phyloP scores from a whole-genome alignment of 2,113 vertebrate genomes.

The Podarcis cretensis region DNA sequence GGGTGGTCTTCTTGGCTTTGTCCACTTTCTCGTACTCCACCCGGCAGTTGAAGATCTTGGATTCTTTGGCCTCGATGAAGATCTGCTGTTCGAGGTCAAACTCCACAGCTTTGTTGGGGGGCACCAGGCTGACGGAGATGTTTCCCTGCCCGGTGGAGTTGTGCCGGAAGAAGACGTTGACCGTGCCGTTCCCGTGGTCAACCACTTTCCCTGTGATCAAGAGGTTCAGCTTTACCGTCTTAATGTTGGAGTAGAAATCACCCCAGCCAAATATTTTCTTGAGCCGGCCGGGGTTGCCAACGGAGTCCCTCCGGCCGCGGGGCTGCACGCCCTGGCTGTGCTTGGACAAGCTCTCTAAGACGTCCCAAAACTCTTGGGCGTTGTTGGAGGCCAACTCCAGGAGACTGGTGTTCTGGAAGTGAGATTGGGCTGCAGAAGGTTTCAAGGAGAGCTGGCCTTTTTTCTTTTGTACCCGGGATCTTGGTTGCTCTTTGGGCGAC shows the following conservation, averaged over 20 bases:
- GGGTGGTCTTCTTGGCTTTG: constrained; percentile 90
- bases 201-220: constrained; percentile 97
- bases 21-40: constrained; percentile 97
- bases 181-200: constrained; percentile 96
- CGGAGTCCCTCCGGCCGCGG: constrained; percentile 81
- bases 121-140: constrained; percentile 96
- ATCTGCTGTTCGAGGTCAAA: constrained; percentile 97
- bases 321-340: constrained; percentile 62
- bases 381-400: constrained; percentile 84
- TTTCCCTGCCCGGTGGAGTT: constrained; percentile 97
- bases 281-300: constrained; percentile 82
- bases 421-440: constrained; percentile 40
- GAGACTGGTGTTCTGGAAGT: constrained; percentile 76
- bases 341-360: constrained; percentile 77
- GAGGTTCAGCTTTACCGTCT: constrained; percentile 96
- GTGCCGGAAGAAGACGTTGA: constrained; percentile 96
- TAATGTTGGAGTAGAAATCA: constrained; percentile 99
- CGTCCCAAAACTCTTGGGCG: constrained; percentile 85
- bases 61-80: constrained; percentile 97
- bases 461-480: constrained; percentile 51
- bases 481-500: constrained; percentile 44
- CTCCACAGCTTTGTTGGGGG: constrained; percentile 91
- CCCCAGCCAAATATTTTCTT: constrained; percentile 99
- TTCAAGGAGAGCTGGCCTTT: constrained; percentile 58
- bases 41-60: constrained; percentile 98